Percentiles rank a stretch among this genome's conserved stretches.
Evolutionary conservation across 2,888 invertebrate species (phyloP).

Genomic region (Mesoligia furuncula): DNA sequence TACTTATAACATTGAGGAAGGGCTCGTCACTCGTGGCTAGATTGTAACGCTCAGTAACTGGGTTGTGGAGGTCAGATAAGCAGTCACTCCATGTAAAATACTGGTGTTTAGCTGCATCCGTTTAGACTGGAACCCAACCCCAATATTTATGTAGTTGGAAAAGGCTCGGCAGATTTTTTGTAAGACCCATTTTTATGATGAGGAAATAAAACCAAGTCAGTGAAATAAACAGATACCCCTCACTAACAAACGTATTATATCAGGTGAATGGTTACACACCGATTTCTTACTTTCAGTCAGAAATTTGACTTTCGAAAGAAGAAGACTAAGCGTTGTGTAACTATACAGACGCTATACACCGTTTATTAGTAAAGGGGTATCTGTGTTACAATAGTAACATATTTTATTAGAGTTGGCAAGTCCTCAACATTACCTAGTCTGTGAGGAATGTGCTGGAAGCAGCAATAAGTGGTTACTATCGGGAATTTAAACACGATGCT

Average conservation of each 20-base stretch:
- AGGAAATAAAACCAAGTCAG: neutral
- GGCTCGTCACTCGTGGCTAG: too few relatives aligned
- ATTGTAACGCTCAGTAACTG: too few relatives aligned
- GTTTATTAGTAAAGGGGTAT: neutral
- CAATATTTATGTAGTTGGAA: neutral
- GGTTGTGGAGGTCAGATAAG: too few relatives aligned
- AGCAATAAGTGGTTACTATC: conserved; percentile 20
- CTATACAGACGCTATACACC: too few relatives aligned
- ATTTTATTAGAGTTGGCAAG: conserved; percentile 38
- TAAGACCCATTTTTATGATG: neutral
- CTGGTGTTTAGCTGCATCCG: too few relatives aligned
- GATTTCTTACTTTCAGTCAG: too few relatives aligned
- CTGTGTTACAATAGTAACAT: neutral
- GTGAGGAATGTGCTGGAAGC: conserved; percentile 18
- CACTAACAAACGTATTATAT: too few relatives aligned
- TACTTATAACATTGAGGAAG: neutral
- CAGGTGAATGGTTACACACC: too few relatives aligned
- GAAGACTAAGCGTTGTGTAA: too few relatives aligned
- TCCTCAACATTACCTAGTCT: conserved; percentile 11
- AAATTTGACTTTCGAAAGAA: too few relatives aligned
- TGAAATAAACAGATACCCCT: neutral
- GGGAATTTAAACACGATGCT: neutral
- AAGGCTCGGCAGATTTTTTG: neutral
- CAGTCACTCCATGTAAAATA: too few relatives aligned
- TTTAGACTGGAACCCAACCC: neutral